These are phyloP conservation scores for Hemibagrus guttatus DNA, from an alignment of 2,797 vertebrate genomes.

Conservation along the genomic window DNA sequence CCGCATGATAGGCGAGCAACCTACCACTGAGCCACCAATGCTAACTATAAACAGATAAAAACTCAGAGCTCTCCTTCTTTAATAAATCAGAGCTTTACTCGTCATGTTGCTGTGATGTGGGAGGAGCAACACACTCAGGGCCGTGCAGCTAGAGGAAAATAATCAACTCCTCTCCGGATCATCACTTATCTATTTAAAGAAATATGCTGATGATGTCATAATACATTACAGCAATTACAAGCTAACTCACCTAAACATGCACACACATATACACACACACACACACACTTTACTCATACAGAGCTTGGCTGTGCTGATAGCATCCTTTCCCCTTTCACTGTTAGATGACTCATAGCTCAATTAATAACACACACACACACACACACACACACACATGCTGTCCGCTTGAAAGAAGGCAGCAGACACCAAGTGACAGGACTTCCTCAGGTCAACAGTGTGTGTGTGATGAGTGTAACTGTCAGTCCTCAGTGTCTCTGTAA, in stretches of 20 bases:
- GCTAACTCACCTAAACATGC: background rate
- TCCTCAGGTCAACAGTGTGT: conserved; percentile 16
- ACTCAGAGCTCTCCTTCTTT: background rate
- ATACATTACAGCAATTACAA: background rate
- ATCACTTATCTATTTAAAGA: background rate
- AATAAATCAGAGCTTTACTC: too few relatives aligned
- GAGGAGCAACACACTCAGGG: background rate
- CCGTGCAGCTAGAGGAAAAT: too few relatives aligned
- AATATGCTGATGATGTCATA: conserved; percentile 1
- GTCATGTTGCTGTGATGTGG: background rate
- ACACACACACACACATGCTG: conserved; percentile 8
- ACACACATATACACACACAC: conserved; percentile 23
- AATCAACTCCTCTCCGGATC: too few relatives aligned
- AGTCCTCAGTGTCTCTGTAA: conserved; percentile 1
- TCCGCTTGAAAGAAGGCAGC: background rate
- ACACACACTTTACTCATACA: conserved; percentile 8
- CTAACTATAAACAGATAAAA: background rate
- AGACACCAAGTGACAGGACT: conserved; percentile 8
- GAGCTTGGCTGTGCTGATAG: conserved; percentile 30
- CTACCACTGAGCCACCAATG: too few relatives aligned
- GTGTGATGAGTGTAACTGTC: conserved; percentile 20
- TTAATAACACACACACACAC: conserved; percentile 3
- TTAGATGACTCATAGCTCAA: conserved; percentile 51
- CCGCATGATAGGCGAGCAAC: too few relatives aligned
- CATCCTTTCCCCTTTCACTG: conserved; percentile 46